Base-by-base conservation (phyloP, 2,888 invertebrate species). In the Abrostola tripartita region DNA sequence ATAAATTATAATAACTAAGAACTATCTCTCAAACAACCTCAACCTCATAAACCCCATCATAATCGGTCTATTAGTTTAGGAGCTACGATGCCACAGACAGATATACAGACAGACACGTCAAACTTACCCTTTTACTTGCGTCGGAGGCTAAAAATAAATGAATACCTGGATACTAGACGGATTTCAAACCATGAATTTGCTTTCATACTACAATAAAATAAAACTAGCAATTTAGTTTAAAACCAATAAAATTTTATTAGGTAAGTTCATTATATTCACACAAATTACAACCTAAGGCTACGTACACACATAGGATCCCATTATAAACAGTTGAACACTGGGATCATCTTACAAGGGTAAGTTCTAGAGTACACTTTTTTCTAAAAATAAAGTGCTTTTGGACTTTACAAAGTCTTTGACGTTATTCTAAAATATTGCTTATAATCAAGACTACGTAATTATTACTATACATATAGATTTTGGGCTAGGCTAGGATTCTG, bases 281-380 rank as follows among this genome's bases (percentile, higher is more conserved):
- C 61, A 68, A 70, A 67, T 63, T 40, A 52, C 47, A 61, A 53
- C 66, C 71, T 74, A 80, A 65, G 35, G 60, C 68, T 75, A 79
- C 52, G 44, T 47, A 47, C 74, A 79, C 72, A 71, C 66, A 60
- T 49, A 62, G 54, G 66, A 72, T 78, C 76, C 68, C 74, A 71
- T 73, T 76, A 74, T 79, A 84, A 78, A 82, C 54, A 79, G 83
- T 81, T 88, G 88, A 89, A 89, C 88, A 89, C 88, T 71, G 81
- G 71, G 79, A 79, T 47, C 76, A 5, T 64, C 54, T 51, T 63
- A 68, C 51, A 67, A 74, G 62, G 60, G 37, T 51, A 57, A 58
- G 75, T 80, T 50, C 56, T 66, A 71, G 55, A 55, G 65, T 69
- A 81, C 72, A 79, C 65, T 42, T 62, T 63, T 61, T 38, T 84